A percentile compares a stretch with the other conserved stretches of the same genome.
Evolutionary conservation across 2,797 vertebrate genomes (phyloP).

Genomic region (Liasis olivaceus): DNA sequence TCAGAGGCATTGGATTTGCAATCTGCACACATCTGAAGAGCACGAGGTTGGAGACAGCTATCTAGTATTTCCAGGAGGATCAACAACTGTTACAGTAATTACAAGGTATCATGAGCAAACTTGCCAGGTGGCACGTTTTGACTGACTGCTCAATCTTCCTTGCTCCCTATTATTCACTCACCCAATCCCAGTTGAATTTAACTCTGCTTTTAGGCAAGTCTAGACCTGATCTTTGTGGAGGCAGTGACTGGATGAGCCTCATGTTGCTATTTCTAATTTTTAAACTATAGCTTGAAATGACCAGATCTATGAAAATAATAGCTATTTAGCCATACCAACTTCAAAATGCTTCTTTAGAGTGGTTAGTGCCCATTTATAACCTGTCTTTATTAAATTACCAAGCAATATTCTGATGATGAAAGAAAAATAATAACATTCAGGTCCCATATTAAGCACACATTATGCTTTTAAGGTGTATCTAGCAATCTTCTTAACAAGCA

Average conservation of each 20-base stretch:
- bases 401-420: not conserved
- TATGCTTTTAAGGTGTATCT: not conserved
- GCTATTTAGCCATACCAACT: not conserved
- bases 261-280: not conserved
- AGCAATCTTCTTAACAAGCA: not conserved
- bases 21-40: not conserved
- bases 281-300: not conserved
- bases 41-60: not conserved
- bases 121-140: not conserved
- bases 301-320: not conserved
- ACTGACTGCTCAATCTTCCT: not conserved
- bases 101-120: not conserved
- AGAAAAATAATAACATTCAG: not conserved
- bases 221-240: not conserved
- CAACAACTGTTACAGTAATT: slow-evolving; percentile 4
- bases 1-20: not conserved
- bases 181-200: not conserved
- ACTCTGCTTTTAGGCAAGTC: not conserved
- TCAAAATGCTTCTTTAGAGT: not conserved
- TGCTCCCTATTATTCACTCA: not conserved
- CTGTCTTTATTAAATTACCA: not conserved
- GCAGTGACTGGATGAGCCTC: not conserved
- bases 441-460: not conserved
- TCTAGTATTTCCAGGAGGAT: not conserved
- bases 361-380: not conserved